Percentiles rank a stretch among this genome's conserved stretches.
These are phyloP conservation scores for Drosophila austrosaltans DNA, from an alignment of 2,888 invertebrate genomes.

Conservation along the genomic window DNA sequence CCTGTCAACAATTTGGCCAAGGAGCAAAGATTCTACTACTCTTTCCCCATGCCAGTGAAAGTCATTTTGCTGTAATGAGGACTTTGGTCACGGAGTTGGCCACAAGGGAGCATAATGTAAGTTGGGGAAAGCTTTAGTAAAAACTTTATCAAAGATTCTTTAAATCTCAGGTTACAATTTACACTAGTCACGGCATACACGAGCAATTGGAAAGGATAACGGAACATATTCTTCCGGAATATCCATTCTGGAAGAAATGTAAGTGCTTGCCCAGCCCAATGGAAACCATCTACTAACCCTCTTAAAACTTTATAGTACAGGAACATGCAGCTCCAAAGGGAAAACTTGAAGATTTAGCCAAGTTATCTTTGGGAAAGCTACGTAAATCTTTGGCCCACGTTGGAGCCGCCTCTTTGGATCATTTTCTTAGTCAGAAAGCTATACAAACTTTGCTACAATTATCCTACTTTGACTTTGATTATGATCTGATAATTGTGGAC, in stretches of 20 bases:
- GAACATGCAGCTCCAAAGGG: slow-evolving; percentile 52
- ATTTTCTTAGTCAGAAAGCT: slow-evolving; percentile 72
- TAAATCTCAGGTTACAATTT: slow-evolving; percentile 77
- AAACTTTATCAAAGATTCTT: not conserved
- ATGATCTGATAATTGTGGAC: slow-evolving; percentile 83
- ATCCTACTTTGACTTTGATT: slow-evolving; percentile 81
- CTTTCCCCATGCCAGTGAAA: slow-evolving; percentile 81
- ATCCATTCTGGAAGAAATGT: slow-evolving; percentile 81
- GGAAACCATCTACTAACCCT: not conserved
- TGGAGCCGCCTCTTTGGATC: slow-evolving; percentile 72
- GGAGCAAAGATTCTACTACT: slow-evolving; percentile 78
- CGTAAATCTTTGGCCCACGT: slow-evolving; percentile 74
- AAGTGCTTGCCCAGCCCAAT: slow-evolving; percentile 27
- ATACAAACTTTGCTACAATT: slow-evolving; percentile 64
- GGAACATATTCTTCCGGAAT: slow-evolving; percentile 80
- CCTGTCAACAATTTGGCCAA: not conserved
- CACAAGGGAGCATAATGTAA: slow-evolving; percentile 84
- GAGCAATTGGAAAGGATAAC: slow-evolving; percentile 80
- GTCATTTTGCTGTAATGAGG: slow-evolving; percentile 83
- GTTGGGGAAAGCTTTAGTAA: slow-evolving; percentile 18
- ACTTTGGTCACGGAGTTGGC: slow-evolving; percentile 83
- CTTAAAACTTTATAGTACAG: slow-evolving; percentile 58
- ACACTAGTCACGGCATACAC: slow-evolving; percentile 79
- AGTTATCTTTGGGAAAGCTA: slow-evolving; percentile 54
- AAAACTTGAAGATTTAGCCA: slow-evolving; percentile 60